These are phyloP conservation scores for Corvus cornix DNA, from an alignment of 2,113 vertebrate genomes.

Conservation along the genomic window DNA sequence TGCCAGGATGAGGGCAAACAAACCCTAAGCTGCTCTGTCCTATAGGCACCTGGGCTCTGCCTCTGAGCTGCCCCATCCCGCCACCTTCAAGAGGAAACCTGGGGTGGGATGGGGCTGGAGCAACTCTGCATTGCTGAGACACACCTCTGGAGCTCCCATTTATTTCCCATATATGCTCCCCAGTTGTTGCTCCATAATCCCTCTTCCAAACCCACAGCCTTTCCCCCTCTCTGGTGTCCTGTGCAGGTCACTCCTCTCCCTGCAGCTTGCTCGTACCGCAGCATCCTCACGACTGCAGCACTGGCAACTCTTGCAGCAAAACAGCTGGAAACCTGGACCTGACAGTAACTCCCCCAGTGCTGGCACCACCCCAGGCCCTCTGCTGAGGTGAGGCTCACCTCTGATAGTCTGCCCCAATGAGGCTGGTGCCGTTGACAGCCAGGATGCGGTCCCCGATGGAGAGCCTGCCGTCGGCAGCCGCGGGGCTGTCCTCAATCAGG, in stretches of 20 bases:
- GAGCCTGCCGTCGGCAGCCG: conserved; percentile 83
- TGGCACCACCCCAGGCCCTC: rapidly evolving
- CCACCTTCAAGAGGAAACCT: background rate
- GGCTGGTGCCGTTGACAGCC: conserved; percentile 90
- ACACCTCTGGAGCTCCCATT: background rate
- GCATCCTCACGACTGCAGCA: background rate
- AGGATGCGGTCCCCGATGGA: conserved; percentile 92
- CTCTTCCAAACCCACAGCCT: background rate
- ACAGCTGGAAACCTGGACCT: background rate
- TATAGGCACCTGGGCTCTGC: background rate
- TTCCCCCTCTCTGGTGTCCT: background rate
- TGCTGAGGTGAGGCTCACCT: conserved; percentile 69
- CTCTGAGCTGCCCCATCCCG: background rate
- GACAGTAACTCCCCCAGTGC: background rate
- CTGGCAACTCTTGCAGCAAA: background rate
- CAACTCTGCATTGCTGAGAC: background rate
- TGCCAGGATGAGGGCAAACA: background rate
- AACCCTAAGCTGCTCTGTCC: background rate
- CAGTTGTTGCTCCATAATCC: background rate
- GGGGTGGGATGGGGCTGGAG: background rate
- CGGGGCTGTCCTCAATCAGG: conserved; percentile 89
- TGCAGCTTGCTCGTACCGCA: rapidly evolving
- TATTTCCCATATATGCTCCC: background rate
- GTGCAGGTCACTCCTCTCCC: background rate
- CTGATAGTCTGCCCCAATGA: conserved; percentile 91